Evolutionary conservation across 2,888 invertebrate species (phyloP), one percentile per base, ranked within the genome.

Genomic region (Heliconius cydno): DNA sequence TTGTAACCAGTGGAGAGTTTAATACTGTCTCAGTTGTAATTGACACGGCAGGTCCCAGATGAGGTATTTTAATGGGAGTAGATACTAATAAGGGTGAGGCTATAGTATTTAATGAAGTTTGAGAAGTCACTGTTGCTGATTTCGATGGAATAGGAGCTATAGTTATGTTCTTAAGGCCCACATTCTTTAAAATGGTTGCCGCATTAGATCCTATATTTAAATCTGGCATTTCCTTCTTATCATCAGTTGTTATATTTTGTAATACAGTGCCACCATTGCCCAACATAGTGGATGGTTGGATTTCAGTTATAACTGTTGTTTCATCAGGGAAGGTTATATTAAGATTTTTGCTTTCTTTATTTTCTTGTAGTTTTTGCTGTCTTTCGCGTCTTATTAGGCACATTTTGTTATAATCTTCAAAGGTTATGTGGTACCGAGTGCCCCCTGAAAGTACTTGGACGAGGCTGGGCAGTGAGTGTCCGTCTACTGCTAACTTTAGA

Each of bases 381-480:
- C 96, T 96, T 88, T 97, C 97, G 1, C 96, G 93, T 10, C 97
- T 95, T 89, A 97, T 95, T 79, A 97, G 95, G 89, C 97, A 97
- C 97, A 97, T 97, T 83, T 97, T 97, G 90, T 97, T 97, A 91
- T 97, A 97, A 86, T 98, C 97, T 75, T 97, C 96, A 60, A 97
- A 95, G 5, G 97, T 97, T 85, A 98, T 96, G 88, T 97, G 97
- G 90, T 97, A 97, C 0, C 97, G 96, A 86, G 97, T 97, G n/a
- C 97, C 97, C 1, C 97, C 96, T 0, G 97, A 97, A 87, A 97
- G 96, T 1, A 97, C 97, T 86, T 97, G 97, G n/a, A 97, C 96
- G 34, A 97, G 92, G 79, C 96, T 96, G 6, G 96, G 96, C 83
- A 96, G 90, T 67, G 94, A 93, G 75, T 96, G 95, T 0, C 95